Evolutionary conservation across 1,140 invertebrate genomes (phyloP).

Genomic region (Trichonephila clavata): DNA sequence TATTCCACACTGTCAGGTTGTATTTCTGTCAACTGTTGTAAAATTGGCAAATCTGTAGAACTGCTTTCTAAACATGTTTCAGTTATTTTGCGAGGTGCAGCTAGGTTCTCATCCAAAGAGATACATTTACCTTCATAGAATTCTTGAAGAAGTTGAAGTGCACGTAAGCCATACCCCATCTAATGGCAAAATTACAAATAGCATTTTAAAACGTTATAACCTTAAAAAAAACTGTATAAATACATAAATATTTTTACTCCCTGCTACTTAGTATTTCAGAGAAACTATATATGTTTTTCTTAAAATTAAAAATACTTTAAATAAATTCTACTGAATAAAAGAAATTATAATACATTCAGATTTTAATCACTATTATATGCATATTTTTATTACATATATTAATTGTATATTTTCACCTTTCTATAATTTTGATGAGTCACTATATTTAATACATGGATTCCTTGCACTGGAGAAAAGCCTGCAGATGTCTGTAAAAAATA

Average conservation of each 20-base stretch:
- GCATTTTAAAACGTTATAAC: no score
- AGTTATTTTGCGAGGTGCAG: not conserved
- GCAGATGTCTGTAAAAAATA: constrained; percentile 86
- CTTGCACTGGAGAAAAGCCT: constrained; percentile 94
- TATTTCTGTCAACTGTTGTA: constrained; percentile 88
- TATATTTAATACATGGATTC: constrained; percentile 95
- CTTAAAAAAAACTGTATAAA: not conserved
- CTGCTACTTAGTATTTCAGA: not conserved
- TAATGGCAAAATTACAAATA: constrained; percentile 80
- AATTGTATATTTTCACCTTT: constrained; percentile 83
- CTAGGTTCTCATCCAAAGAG: constrained; percentile 33
- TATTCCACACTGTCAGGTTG: constrained; percentile 94
- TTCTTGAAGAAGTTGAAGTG: constrained; percentile 90
- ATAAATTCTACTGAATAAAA: no score
- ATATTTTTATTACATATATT: no score
- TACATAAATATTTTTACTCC: not conserved
- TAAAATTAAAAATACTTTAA: no score
- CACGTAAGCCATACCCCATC: constrained; percentile 97
- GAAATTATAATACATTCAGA: no score
- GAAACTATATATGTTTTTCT: no score
- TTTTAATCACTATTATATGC: no score
- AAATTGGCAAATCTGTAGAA: constrained; percentile 81
- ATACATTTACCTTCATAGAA: constrained; percentile 91
- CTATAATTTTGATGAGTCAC: constrained; percentile 99
- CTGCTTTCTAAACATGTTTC: constrained; percentile 79